Evolutionary conservation across 2,888 invertebrate genomes (phyloP).

Genomic region (Heliconius erato): DNA sequence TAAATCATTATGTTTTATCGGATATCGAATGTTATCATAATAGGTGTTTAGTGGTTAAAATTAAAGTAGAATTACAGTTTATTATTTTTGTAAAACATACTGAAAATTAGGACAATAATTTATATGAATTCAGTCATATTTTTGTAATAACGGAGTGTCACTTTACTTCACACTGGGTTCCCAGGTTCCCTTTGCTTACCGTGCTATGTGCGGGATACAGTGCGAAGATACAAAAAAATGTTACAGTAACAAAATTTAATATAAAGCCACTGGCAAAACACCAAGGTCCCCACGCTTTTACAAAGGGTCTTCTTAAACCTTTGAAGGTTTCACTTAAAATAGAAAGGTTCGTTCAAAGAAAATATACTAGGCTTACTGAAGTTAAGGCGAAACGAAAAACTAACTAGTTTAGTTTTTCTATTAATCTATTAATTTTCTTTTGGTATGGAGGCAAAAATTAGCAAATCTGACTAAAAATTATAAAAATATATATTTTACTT

Average conservation of each 20-base stretch:
- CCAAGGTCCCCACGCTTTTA: conserved; percentile 7
- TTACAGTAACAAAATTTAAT: not conserved
- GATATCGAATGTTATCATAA: conserved; percentile 28
- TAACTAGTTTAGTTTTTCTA: no score
- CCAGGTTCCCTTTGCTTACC: not conserved
- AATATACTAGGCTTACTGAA: conserved; percentile 1
- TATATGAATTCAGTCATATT: no score
- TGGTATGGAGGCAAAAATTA: not conserved
- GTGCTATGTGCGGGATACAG: not conserved
- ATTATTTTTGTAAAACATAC: not conserved
- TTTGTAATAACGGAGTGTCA: no score
- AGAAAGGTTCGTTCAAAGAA: conserved; percentile 24
- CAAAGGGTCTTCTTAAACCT: conserved; percentile 2
- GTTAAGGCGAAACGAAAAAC: not conserved
- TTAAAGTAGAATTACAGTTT: not conserved
- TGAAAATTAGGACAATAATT: not conserved
- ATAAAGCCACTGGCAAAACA: not conserved
- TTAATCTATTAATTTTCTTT: not conserved
- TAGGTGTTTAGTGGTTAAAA: conserved; percentile 6
- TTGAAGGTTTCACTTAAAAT: conserved; percentile 19
- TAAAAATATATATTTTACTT: no score
- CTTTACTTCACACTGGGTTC: no score
- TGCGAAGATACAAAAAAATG: not conserved
- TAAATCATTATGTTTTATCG: conserved; percentile 37
- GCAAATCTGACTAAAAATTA: not conserved